Evolutionary conservation across 2,888 invertebrate genomes (phyloP).

Genomic region (Papilio protenor): DNA sequence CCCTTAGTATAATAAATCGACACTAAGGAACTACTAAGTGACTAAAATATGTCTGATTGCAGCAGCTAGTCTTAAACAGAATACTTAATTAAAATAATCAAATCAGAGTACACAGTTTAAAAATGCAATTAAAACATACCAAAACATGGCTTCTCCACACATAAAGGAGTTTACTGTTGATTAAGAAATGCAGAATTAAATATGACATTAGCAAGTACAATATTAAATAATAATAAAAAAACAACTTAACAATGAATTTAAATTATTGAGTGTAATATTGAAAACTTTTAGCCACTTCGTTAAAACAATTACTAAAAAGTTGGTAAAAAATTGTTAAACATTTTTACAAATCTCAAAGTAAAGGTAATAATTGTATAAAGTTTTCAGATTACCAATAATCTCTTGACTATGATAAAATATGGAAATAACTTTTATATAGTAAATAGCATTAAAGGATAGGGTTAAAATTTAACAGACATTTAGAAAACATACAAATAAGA

Average conservation of each 20-base stretch:
- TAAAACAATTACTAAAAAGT: no score
- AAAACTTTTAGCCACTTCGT: no score
- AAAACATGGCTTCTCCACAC: constrained; percentile 10
- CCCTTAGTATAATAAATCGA: not conserved
- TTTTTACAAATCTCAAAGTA: no score
- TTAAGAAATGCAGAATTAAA: constrained; percentile 4
- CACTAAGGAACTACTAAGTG: not conserved
- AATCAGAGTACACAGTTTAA: constrained; percentile 5
- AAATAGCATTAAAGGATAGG: no score
- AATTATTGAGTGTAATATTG: no score
- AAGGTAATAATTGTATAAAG: no score
- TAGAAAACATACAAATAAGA: no score
- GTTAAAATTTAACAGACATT: no score
- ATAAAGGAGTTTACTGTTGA: not conserved
- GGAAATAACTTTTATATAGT: no score
- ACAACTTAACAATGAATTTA: not conserved
- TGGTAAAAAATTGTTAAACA: no score
- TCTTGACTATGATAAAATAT: no score
- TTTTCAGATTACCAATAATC: no score
- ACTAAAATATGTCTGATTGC: not conserved
- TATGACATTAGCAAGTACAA: not conserved
- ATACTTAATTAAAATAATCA: not conserved
- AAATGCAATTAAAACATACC: constrained; percentile 31
- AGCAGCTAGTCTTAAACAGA: not conserved
- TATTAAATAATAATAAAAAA: not conserved